Evolutionary conservation across 2,888 invertebrate species (phyloP).

Genomic region (Diarsia brunnea): DNA sequence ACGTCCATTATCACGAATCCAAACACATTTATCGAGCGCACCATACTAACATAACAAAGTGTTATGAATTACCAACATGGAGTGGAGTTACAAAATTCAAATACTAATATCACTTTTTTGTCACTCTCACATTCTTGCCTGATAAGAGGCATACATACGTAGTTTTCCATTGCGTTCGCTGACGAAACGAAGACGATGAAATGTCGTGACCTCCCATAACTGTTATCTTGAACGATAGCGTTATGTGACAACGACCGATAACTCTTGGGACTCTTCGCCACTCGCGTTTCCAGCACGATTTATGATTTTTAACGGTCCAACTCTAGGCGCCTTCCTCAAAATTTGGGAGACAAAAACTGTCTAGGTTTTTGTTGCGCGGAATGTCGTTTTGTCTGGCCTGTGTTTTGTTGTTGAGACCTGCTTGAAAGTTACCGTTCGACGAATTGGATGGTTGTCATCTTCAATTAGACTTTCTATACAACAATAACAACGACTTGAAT

Average conservation of each 20-base stretch:
- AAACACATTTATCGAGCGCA: constrained; percentile 56
- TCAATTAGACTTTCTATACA: constrained; percentile 12
- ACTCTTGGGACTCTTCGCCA: constrained; percentile 8
- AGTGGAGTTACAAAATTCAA: constrained; percentile 60
- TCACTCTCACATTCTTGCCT: constrained; percentile 63
- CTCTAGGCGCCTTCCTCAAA: constrained; percentile 43
- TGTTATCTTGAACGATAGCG: constrained; percentile 76
- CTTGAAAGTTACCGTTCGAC: background rate
- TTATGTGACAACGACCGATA: constrained; percentile 73
- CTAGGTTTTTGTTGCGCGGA: constrained; percentile 34
- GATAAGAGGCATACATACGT: constrained; percentile 57
- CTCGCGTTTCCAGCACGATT: constrained; percentile 58
- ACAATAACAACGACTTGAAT: background rate
- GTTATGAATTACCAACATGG: constrained; percentile 47
- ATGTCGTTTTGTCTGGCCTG: constrained; percentile 20
- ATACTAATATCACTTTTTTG: constrained; percentile 61
- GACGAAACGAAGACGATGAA: constrained; percentile 67
- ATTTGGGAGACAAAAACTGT: constrained; percentile 23
- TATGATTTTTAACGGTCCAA: constrained; percentile 64
- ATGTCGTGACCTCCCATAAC: constrained; percentile 77
- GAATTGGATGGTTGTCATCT: constrained; percentile 7
- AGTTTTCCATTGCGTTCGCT: constrained; percentile 63
- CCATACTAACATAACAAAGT: constrained; percentile 21
- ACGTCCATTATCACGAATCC: constrained; percentile 39
- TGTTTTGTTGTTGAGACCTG: constrained; percentile 16